Evolutionary conservation across 2,113 vertebrate genomes (phyloP).

Genomic region (Nicator chloris): DNA sequence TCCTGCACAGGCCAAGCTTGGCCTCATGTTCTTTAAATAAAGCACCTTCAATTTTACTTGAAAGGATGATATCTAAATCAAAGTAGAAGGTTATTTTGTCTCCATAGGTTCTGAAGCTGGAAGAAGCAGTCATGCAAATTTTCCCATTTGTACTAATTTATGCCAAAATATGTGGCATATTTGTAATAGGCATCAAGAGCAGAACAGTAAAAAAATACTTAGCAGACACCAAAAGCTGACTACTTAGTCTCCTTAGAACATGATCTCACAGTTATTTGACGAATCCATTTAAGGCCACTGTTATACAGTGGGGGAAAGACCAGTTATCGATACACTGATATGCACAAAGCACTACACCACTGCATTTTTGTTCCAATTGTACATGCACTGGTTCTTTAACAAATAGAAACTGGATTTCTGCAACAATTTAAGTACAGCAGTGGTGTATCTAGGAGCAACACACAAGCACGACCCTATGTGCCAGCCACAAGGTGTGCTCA

Average conservation of each 20-base stretch:
- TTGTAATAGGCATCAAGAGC: background rate
- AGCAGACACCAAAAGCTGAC: background rate
- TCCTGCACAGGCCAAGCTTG: slow-evolving; percentile 37
- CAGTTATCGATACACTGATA: background rate
- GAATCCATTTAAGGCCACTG: background rate
- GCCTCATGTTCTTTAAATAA: slow-evolving; percentile 57
- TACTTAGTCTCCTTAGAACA: background rate
- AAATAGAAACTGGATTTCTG: background rate
- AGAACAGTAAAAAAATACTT: background rate
- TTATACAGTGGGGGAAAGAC: background rate
- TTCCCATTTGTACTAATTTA: background rate
- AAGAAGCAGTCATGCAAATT: slow-evolving; percentile 2
- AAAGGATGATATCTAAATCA: slow-evolving; percentile 43
- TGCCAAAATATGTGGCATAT: background rate
- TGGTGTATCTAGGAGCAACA: background rate
- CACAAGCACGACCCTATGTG: rapidly evolving
- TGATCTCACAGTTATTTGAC: background rate
- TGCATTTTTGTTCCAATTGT: background rate
- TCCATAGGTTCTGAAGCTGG: background rate
- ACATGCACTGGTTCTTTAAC: background rate
- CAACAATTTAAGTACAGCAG: background rate
- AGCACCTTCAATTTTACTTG: slow-evolving; percentile 51
- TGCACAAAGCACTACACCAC: background rate
- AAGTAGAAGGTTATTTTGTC: slow-evolving; percentile 32
- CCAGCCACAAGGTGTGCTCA: background rate